phyloP scores from a whole-genome alignment of 2,797 vertebrate species.

The Pristis pectinata region DNA sequence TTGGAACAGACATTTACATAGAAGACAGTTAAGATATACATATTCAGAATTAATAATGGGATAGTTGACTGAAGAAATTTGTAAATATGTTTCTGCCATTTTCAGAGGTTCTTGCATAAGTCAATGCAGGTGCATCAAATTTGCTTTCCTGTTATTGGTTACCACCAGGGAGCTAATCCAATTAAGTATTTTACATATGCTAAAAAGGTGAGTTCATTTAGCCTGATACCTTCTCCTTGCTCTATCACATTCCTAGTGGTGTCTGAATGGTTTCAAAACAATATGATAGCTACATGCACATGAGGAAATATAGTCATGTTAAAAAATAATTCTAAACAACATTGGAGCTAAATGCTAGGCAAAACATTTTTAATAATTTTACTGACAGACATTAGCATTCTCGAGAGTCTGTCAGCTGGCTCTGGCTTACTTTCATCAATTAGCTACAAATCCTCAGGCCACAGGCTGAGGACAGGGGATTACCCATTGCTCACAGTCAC shows the following conservation, averaged over 20 bases:
- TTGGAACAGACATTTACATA: neutral
- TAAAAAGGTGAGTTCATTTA: neutral
- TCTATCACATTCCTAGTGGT: neutral
- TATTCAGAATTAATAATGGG: neutral
- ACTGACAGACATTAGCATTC: slow-evolving; percentile 24
- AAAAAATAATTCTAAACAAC: neutral
- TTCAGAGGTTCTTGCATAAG: no score
- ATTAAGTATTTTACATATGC: neutral
- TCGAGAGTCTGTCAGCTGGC: slow-evolving; percentile 9
- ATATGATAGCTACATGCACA: neutral
- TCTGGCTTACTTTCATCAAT: slow-evolving; percentile 28
- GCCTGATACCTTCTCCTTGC: neutral
- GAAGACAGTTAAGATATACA: neutral
- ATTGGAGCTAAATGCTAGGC: neutral
- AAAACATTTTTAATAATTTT: neutral
- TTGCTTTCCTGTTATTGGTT: neutral
- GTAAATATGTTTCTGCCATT: neutral
- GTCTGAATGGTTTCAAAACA: neutral
- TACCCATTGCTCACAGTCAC: slow-evolving; percentile 27
- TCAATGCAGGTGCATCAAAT: neutral
- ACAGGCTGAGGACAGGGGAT: slow-evolving; percentile 31
- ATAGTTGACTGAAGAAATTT: neutral
- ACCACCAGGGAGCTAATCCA: neutral
- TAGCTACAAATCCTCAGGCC: slow-evolving; percentile 24
- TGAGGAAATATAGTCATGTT: neutral